A percentile compares a stretch with the other conserved stretches of the same genome.
phyloP scores from a whole-genome alignment of 35 echinoderm and acorn worm species.

The Patiria miniata region DNA sequence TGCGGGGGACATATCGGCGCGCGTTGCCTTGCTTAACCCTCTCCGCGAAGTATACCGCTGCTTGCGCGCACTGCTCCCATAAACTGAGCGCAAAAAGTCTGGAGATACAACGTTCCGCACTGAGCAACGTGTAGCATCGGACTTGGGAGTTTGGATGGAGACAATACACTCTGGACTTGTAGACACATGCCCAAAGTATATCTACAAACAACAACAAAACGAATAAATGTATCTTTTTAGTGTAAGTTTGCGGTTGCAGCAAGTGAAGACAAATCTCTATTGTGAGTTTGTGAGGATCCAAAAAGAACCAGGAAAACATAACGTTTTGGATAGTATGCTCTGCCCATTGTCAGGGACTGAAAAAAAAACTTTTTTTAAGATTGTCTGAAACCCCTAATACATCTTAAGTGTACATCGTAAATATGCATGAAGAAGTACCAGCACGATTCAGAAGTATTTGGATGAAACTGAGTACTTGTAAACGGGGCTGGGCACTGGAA shows the following conservation, averaged over 20 bases:
- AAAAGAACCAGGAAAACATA: not conserved
- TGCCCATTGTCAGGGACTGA: no score
- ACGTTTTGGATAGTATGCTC: not conserved
- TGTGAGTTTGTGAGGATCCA: no score
- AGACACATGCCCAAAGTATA: slow-evolving; percentile 29
- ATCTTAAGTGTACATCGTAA: no score
- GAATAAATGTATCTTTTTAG: not conserved
- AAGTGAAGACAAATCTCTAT: no score
- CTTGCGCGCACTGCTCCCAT: slow-evolving; percentile 44
- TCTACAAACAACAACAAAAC: slow-evolving; percentile 37
- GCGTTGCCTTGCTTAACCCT: slow-evolving; percentile 8
- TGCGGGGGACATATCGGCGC: slow-evolving; percentile 34
- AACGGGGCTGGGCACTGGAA: no score
- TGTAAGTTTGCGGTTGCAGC: not conserved
- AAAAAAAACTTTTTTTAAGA: no score
- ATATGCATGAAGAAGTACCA: no score
- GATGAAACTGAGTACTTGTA: no score
- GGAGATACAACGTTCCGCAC: slow-evolving; percentile 51
- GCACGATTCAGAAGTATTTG: no score
- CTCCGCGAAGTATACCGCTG: slow-evolving; percentile 12
- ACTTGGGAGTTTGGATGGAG: slow-evolving; percentile 42
- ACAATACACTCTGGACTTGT: slow-evolving; percentile 54
- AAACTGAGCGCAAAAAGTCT: slow-evolving; percentile 50
- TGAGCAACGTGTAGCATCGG: slow-evolving; percentile 39
- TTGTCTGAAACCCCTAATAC: no score